Conservation (phyloP, 2,888 invertebrate species). For the Drosophila longiperda region DNA sequence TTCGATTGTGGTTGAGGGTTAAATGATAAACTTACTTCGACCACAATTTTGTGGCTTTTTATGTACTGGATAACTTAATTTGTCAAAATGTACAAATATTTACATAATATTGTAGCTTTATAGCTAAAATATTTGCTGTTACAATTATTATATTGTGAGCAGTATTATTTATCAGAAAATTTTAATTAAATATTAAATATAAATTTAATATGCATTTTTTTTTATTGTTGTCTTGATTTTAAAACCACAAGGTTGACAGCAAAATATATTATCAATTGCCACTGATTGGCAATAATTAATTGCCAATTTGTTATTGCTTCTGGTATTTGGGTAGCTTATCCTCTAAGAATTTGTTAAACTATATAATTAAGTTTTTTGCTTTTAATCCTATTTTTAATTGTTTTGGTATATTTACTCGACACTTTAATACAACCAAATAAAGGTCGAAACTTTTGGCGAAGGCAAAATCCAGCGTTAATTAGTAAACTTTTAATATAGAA, state of each 20-base stretch:
- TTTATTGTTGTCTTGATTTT: conserved; percentile 4
- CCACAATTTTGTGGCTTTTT: background rate
- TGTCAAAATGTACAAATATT: background rate
- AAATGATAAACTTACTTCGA: conserved; percentile 11
- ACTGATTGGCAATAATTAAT: conserved; percentile 13
- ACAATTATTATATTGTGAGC: background rate
- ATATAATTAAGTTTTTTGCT: background rate
- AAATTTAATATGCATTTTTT: background rate
- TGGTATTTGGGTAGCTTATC: background rate
- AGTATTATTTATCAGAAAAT: background rate
- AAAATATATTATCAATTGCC: background rate
- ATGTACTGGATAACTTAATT: background rate
- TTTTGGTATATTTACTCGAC: background rate
- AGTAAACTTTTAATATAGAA: conserved; percentile 46
- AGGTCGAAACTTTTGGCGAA: conserved; percentile 14
- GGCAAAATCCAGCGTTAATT: conserved; percentile 37
- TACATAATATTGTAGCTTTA: background rate
- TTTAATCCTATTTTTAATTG: conserved; percentile 7
- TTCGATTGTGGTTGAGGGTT: background rate
- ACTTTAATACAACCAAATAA: conserved; percentile 5
- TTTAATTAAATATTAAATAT: background rate
- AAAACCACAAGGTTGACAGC: conserved; percentile 2
- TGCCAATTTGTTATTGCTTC: background rate
- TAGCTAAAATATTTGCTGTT: background rate
- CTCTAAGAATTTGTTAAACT: background rate